Conservation (phyloP, 2,113 vertebrate species). For the Harpagus bidentatus region DNA sequence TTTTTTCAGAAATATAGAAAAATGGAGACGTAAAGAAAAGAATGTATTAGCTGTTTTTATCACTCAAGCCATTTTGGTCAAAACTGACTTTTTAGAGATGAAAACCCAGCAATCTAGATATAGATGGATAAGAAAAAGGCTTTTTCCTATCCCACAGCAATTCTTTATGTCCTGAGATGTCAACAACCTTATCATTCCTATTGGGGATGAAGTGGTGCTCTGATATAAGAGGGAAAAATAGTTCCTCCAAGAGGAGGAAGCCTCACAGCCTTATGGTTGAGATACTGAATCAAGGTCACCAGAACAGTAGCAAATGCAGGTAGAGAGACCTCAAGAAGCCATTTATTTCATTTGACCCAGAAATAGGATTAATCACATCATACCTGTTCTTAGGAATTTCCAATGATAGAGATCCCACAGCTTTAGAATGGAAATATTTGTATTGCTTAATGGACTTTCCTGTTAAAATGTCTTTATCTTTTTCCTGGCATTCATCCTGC, state of each 20-base stretch:
- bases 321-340: background rate
- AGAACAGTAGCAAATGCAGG: background rate
- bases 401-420: background rate
- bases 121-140: conserved; percentile 26
- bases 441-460: background rate
- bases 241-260: background rate
- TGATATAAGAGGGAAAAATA: background rate
- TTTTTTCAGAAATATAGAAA: background rate
- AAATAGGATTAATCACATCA: background rate
- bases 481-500: background rate
- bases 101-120: background rate
- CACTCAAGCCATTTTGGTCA: background rate
- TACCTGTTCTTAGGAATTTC: background rate
- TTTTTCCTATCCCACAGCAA: background rate
- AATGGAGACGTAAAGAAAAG: background rate
- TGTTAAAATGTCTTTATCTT: background rate
- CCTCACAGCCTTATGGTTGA: background rate
- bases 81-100: conserved; percentile 1
- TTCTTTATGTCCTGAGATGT: conserved; percentile 13
- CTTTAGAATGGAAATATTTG: background rate
- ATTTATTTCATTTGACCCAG: background rate
- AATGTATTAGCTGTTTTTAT: background rate
- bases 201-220: background rate
- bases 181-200: conserved; percentile 14
- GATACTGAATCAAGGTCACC: background rate